These are phyloP conservation scores for Zonitis immaculata DNA, from an alignment of 2,888 invertebrate species.

Conservation along the genomic window DNA sequence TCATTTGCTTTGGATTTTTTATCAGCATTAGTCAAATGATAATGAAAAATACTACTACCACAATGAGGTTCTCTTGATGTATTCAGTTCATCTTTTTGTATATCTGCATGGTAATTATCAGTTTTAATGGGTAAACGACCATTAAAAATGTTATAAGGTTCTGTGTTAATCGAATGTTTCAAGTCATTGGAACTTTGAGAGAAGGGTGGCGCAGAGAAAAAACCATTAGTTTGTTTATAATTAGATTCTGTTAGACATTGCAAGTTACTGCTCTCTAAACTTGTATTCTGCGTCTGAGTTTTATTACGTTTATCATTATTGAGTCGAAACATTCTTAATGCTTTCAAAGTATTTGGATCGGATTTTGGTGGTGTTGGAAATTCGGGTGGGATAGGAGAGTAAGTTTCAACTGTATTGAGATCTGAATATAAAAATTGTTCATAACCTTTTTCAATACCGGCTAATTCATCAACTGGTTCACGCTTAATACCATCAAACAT, in stretches of 20 bases:
- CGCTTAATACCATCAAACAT: slow-evolving; percentile 55
- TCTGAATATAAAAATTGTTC: slow-evolving; percentile 38
- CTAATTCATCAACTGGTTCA: slow-evolving; percentile 50
- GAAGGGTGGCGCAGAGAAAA: not conserved
- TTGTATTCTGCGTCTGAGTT: slow-evolving; percentile 5
- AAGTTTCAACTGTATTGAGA: slow-evolving; percentile 29
- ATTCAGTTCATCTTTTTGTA: not conserved
- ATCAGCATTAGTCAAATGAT: not conserved
- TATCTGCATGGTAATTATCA: not conserved
- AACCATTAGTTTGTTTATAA: not conserved
- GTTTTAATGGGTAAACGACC: not conserved
- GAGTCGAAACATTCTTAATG: slow-evolving; percentile 53
- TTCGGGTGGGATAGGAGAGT: slow-evolving; percentile 27
- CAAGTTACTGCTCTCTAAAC: slow-evolving; percentile 15
- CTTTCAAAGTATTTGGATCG: slow-evolving; percentile 53
- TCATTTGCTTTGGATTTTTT: not conserved
- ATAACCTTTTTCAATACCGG: slow-evolving; percentile 42
- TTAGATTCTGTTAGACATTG: not conserved
- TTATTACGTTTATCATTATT: slow-evolving; percentile 37
- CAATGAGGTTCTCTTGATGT: not conserved
- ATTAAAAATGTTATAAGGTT: not conserved
- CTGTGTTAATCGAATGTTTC: not conserved
- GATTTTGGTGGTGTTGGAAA: slow-evolving; percentile 36
- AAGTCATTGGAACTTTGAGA: not conserved
- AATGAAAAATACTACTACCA: not conserved